These are phyloP conservation scores for Lineus longissimus DNA, from an alignment of 1,140 invertebrate genomes.

Conservation along the genomic window DNA sequence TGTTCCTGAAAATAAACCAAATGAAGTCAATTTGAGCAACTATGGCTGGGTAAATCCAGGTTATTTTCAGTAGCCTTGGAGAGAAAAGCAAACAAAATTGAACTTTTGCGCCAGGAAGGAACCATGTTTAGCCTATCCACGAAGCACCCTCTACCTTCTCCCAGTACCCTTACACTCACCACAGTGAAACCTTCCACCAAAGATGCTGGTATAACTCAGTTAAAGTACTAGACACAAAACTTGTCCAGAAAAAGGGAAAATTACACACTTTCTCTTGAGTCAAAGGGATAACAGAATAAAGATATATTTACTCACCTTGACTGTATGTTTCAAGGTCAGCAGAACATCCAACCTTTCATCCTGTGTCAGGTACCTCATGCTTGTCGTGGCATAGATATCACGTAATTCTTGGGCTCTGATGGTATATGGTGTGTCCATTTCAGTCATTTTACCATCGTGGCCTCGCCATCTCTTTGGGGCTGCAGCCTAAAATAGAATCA, in stretches of 20 bases:
- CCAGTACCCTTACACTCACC: no score
- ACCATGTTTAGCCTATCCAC: no score
- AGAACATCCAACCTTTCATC: slow-evolving; percentile 55
- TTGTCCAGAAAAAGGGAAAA: no score
- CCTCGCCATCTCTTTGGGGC: slow-evolving; percentile 49
- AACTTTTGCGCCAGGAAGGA: neutral
- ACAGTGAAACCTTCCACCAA: no score
- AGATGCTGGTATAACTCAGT: no score
- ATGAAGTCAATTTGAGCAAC: no score
- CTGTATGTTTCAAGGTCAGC: slow-evolving; percentile 54
- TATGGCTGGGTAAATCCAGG: neutral
- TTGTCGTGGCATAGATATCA: slow-evolving; percentile 54
- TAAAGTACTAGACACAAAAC: no score
- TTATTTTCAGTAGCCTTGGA: neutral
- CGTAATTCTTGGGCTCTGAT: slow-evolving; percentile 50
- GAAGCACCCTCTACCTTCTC: no score
- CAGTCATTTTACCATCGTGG: slow-evolving; percentile 45
- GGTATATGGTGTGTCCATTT: slow-evolving; percentile 54
- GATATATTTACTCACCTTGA: slow-evolving; percentile 50
- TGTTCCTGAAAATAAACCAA: slow-evolving; percentile 50
- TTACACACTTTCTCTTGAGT: no score
- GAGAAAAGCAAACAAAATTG: neutral
- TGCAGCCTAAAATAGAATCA: slow-evolving; percentile 33
- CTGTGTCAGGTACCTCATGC: slow-evolving; percentile 54
- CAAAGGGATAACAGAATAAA: no score